These are phyloP conservation scores for Leucopternis melanops DNA, from an alignment of 2,113 vertebrate species.

Conservation along the genomic window DNA sequence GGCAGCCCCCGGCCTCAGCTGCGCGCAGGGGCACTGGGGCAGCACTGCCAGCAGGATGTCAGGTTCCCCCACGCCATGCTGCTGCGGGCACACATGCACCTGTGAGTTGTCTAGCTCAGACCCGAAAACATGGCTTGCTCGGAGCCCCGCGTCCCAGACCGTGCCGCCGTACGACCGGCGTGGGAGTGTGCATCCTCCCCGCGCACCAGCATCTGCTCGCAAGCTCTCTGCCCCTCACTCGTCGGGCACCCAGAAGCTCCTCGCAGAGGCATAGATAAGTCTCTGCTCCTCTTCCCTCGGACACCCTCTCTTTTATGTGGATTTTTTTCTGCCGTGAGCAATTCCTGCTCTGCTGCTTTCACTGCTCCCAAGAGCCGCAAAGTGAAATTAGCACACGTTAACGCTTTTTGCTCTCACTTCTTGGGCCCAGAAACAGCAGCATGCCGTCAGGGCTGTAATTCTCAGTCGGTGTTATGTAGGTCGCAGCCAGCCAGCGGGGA, in stretches of 20 bases:
- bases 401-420: neutral
- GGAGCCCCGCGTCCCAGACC: accelerated
- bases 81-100: accelerated
- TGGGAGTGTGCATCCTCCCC: accelerated
- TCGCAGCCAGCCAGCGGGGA: too few relatives aligned
- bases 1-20: neutral
- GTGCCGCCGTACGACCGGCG: accelerated
- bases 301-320: neutral
- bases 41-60: accelerated
- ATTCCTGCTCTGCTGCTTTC: neutral
- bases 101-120: neutral
- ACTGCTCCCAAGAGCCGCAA: neutral
- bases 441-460: neutral
- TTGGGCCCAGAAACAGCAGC: neutral
- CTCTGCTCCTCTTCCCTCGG: neutral
- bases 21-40: too few relatives aligned
- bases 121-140: accelerated
- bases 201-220: accelerated
- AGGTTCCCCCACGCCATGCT: accelerated
- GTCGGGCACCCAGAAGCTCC: neutral
- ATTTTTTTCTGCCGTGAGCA: neutral
- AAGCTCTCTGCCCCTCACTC: neutral
- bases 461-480: neutral
- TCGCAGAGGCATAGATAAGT: neutral
- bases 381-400: neutral